These are phyloP conservation scores for Megastigmus dorsalis DNA, from an alignment of 2,888 invertebrate species.

Conservation along the genomic window DNA sequence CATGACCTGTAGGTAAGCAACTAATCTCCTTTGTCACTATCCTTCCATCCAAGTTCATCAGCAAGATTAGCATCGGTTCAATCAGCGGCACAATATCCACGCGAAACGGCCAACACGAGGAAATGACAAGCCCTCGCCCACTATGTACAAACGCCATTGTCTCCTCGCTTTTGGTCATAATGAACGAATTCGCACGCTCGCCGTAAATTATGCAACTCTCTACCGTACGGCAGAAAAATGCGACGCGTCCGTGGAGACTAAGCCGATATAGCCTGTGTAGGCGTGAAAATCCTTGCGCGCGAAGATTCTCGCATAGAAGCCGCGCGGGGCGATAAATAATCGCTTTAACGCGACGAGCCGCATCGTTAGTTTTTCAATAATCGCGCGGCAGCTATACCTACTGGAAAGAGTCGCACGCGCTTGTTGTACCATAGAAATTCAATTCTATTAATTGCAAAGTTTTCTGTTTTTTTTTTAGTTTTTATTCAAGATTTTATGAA, in stretches of 20 bases:
- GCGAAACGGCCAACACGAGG: not conserved
- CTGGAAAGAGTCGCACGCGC: constrained; percentile 3
- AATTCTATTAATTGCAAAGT: not conserved
- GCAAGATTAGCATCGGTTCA: no score
- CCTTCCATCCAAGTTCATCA: no score
- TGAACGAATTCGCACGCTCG: not conserved
- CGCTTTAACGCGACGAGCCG: constrained; percentile 5
- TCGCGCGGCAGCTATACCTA: constrained; percentile 28
- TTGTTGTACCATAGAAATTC: constrained; percentile 34
- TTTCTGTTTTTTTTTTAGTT: not conserved
- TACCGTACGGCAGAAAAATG: constrained; percentile 22
- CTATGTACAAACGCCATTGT: constrained; percentile 6
- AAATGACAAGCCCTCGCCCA: constrained; percentile 8
- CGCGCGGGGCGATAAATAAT: constrained; percentile 35
- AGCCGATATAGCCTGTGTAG: constrained; percentile 57
- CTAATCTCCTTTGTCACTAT: no score
- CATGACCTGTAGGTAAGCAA: no score
- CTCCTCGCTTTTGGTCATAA: constrained; percentile 7
- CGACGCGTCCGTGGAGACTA: constrained; percentile 14
- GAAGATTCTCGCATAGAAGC: constrained; percentile 54
- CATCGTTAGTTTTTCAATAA: constrained; percentile 49
- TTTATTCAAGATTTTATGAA: not conserved
- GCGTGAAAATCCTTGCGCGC: constrained; percentile 59
- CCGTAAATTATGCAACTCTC: constrained; percentile 12
- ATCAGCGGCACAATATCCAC: no score